A percentile compares a stretch with the other conserved stretches of the same genome.
Evolutionary conservation across 2,113 vertebrate genomes (phyloP).

Genomic region (Gavia stellata): DNA sequence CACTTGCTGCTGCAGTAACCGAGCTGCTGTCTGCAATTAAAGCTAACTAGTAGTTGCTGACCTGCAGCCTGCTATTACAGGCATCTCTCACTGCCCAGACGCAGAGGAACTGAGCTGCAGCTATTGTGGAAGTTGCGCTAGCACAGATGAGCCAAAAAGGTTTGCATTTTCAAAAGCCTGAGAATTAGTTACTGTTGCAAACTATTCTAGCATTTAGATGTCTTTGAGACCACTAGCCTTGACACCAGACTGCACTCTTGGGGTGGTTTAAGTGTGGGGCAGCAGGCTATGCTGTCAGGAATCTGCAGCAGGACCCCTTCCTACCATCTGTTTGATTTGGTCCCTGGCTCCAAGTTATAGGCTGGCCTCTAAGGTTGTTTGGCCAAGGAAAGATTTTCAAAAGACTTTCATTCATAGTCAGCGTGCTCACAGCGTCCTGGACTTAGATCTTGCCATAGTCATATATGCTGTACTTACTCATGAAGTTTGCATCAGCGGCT

Average conservation of each 20-base stretch:
- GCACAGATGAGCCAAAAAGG: background rate
- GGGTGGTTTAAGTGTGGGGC: background rate
- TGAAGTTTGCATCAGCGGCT: background rate
- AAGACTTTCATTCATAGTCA: background rate
- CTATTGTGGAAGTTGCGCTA: background rate
- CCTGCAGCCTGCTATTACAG: background rate
- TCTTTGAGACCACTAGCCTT: background rate
- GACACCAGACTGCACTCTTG: accelerated
- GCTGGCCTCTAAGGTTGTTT: background rate
- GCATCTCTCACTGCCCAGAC: background rate
- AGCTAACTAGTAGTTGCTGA: background rate
- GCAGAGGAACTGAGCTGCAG: background rate
- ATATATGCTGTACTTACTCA: accelerated
- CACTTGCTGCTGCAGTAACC: background rate
- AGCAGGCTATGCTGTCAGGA: too few relatives aligned
- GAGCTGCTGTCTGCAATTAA: background rate
- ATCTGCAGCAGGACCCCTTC: background rate
- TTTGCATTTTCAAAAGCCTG: background rate
- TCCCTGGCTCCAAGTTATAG: background rate
- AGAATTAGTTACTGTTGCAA: background rate
- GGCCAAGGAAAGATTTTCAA: background rate
- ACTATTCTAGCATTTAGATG: background rate
- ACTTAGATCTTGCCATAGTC: background rate
- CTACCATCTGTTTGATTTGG: background rate
- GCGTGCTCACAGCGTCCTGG: background rate